Conservation (phyloP, 2,113 vertebrate species). For the Desmodus rotundus region DNA sequence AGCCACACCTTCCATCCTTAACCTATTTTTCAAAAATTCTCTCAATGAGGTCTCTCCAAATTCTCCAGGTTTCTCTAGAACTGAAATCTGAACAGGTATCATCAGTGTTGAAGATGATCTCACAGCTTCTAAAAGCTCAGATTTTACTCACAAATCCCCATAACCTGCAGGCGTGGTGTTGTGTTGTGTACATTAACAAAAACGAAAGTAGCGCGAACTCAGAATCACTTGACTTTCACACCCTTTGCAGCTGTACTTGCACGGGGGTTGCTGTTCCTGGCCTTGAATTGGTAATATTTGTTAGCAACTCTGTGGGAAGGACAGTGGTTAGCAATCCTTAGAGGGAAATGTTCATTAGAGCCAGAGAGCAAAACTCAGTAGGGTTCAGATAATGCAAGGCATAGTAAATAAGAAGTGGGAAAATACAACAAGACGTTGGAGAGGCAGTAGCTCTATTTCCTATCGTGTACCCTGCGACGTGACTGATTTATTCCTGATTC, state of each 20-base stretch:
- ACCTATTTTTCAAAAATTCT: not conserved
- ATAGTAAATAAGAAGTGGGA: slow-evolving; percentile 2
- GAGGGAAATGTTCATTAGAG: slow-evolving; percentile 13
- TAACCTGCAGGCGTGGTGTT: not conserved
- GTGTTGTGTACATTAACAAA: not conserved
- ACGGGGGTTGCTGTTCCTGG: not conserved
- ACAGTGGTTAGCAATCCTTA: not conserved
- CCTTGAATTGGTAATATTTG: slow-evolving; percentile 31
- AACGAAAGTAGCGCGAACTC: not conserved
- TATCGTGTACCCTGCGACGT: not conserved
- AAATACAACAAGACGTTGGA: not conserved
- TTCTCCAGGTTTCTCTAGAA: not conserved
- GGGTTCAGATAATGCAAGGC: slow-evolving; percentile 12
- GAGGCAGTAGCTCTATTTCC: not conserved
- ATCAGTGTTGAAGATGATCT: not conserved
- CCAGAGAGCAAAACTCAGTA: slow-evolving; percentile 11
- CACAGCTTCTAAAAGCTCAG: not conserved
- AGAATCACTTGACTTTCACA: not conserved
- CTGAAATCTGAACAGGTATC: not conserved
- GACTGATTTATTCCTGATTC: not conserved
- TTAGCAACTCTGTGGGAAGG: not conserved
- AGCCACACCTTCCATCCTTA: not conserved
- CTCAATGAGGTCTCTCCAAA: not conserved
- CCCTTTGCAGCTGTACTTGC: not conserved
- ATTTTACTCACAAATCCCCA: not conserved